These are phyloP conservation scores for Platycheirus rosarum DNA, from an alignment of 2,888 invertebrate species.

Conservation along the genomic window DNA sequence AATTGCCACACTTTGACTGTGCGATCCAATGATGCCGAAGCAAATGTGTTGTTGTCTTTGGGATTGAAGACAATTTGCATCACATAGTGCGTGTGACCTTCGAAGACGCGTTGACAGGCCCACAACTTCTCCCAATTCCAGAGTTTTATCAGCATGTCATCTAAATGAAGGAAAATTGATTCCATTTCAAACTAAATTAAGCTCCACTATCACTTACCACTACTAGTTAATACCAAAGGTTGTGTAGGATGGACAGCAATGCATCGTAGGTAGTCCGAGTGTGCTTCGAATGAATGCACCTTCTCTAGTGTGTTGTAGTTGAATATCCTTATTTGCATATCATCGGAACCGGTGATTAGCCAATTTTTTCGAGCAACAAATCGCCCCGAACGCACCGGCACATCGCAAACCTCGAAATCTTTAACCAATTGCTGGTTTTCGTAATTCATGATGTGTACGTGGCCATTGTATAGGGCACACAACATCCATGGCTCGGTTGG, in stretches of 20 bases:
- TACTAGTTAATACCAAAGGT: constrained; percentile 97
- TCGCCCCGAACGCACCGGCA: constrained; percentile 97
- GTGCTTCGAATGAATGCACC: constrained; percentile 98
- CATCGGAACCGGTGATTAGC: constrained; percentile 98
- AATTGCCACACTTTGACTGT: constrained; percentile 99
- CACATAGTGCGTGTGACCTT: constrained; percentile 99
- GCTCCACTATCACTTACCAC: constrained; percentile 89
- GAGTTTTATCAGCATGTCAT: constrained; percentile 98
- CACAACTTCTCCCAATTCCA: constrained; percentile 99
- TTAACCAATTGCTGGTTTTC: constrained; percentile 95
- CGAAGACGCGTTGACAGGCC: constrained; percentile 99
- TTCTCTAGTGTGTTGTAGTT: constrained; percentile 99
- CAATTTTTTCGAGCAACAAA: constrained; percentile 99
- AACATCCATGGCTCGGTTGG: constrained; percentile 99
- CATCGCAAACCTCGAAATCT: constrained; percentile 96
- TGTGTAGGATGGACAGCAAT: constrained; percentile 99
- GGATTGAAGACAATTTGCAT: constrained; percentile 99
- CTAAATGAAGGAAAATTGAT: constrained; percentile 84
- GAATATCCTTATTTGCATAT: constrained; percentile 97
- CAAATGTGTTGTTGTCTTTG: constrained; percentile 99
- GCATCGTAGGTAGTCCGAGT: constrained; percentile 98
- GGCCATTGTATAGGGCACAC: constrained; percentile 98
- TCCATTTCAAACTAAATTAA: too few relatives aligned
- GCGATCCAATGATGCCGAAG: constrained; percentile 98
- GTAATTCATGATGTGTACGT: constrained; percentile 99